Conservation (phyloP, 2,113 vertebrate species). For the Macroglossus sobrinus region DNA sequence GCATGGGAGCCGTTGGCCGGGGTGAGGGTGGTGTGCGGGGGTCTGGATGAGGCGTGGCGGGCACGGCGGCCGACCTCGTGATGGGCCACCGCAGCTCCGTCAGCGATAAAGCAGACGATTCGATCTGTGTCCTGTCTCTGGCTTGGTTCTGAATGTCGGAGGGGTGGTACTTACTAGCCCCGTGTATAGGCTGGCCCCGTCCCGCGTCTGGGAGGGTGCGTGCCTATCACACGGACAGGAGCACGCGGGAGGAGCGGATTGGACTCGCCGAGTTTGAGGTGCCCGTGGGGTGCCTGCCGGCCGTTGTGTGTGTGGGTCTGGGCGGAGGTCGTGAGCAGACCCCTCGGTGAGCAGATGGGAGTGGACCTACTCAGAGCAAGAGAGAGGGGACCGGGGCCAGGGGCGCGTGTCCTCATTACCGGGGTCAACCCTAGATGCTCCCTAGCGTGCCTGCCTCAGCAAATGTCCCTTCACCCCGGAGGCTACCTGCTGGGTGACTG, state of each 20-base stretch:
- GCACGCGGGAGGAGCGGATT: too few species aligned
- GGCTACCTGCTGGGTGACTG: background rate
- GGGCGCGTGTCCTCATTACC: rapidly evolving
- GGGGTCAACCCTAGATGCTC: rapidly evolving
- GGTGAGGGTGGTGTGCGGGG: too few species aligned
- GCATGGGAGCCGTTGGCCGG: rapidly evolving
- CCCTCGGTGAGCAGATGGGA: background rate
- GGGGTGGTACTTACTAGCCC: background rate
- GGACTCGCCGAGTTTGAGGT: background rate
- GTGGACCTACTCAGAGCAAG: background rate
- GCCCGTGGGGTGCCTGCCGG: background rate
- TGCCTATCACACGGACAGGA: background rate
- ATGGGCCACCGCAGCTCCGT: background rate
- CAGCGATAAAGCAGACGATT: background rate
- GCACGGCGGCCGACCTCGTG: rapidly evolving
- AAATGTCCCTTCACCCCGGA: background rate
- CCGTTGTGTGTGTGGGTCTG: rapidly evolving
- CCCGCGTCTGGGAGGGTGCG: background rate
- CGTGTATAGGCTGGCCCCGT: rapidly evolving
- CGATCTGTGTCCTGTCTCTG: background rate
- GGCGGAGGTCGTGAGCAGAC: background rate
- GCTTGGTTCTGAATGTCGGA: background rate
- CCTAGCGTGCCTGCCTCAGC: too few species aligned
- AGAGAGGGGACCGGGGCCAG: too few species aligned
- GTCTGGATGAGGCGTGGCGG: background rate